phyloP scores from a whole-genome alignment of 2,113 vertebrate genomes.

The Petrocephalus microphthalmus region DNA sequence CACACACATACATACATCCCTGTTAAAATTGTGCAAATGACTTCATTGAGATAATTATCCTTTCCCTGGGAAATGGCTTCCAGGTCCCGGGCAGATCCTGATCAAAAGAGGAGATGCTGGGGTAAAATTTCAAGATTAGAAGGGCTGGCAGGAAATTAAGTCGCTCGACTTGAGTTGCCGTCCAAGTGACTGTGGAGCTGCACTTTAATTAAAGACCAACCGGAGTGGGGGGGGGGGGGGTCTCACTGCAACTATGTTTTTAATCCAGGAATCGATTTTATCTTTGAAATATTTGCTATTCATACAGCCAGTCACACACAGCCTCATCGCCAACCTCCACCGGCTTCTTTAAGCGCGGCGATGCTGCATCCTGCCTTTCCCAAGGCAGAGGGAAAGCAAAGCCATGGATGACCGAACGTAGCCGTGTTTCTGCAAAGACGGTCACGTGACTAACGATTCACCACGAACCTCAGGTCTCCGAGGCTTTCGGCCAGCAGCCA shows the following conservation, averaged over 20 bases:
- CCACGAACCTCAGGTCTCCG: background rate
- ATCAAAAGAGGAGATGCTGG: conserved; percentile 17
- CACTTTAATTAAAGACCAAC: background rate
- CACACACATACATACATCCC: background rate
- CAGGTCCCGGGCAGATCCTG: conserved; percentile 24
- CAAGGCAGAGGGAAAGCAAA: background rate
- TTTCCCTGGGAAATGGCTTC: conserved; percentile 23
- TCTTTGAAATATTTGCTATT: background rate
- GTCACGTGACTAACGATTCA: too few relatives aligned
- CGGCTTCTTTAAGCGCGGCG: background rate
- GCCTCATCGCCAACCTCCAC: background rate
- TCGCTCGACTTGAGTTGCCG: background rate
- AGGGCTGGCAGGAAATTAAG: background rate
- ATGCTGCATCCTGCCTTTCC: background rate
- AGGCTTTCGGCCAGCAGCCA: background rate
- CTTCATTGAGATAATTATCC: conserved; percentile 19
- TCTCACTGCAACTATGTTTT: background rate
- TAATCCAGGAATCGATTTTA: background rate
- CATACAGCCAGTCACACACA: background rate
- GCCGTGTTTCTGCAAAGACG: background rate
- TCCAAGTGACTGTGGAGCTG: background rate
- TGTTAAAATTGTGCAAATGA: background rate
- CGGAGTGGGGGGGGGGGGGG: background rate
- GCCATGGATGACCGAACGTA: background rate
- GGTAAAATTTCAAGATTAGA: background rate